Conservation (phyloP, 2,888 invertebrate genomes). For the Epistrophe eligans region DNA sequence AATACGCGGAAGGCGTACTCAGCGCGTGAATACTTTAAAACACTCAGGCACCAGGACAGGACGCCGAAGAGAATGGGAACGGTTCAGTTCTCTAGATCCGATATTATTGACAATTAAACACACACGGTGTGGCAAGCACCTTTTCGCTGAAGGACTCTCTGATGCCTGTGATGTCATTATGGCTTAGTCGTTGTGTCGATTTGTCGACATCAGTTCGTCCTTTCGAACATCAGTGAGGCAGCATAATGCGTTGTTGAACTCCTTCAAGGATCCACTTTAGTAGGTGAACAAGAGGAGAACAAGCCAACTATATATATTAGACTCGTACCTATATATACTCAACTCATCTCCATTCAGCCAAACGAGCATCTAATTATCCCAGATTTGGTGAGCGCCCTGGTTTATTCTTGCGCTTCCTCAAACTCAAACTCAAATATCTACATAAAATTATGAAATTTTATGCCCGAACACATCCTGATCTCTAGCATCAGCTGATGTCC, state of each 20-base stretch:
- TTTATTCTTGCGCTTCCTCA: conserved; percentile 53
- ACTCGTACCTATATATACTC: neutral
- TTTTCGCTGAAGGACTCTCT: conserved; percentile 64
- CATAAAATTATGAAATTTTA: conserved; percentile 71
- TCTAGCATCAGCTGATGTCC: conserved; percentile 74
- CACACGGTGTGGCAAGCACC: conserved; percentile 75
- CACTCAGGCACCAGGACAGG: conserved; percentile 48
- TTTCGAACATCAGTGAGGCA: conserved; percentile 31
- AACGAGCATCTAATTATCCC: conserved; percentile 76
- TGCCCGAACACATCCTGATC: conserved; percentile 74
- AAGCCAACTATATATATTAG: conserved; percentile 22
- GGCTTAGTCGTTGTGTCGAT: conserved; percentile 37
- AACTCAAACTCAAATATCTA: conserved; percentile 25
- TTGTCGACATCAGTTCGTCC: conserved; percentile 44
- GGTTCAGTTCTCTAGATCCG: conserved; percentile 66
- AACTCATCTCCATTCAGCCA: conserved; percentile 53
- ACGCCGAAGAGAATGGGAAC: conserved; percentile 6
- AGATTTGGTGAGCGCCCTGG: conserved; percentile 68
- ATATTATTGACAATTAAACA: conserved; percentile 76
- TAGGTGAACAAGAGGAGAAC: conserved; percentile 49
- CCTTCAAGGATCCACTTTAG: conserved; percentile 65
- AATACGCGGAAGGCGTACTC: conserved; percentile 74
- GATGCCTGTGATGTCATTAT: conserved; percentile 32
- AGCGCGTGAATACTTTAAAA: conserved; percentile 74
- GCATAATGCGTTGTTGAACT: conserved; percentile 69